Evolutionary conservation across 2,113 vertebrate species (phyloP), one percentile per base, ranked within the genome.

Genomic region (Xiphophorus hellerii): DNA sequence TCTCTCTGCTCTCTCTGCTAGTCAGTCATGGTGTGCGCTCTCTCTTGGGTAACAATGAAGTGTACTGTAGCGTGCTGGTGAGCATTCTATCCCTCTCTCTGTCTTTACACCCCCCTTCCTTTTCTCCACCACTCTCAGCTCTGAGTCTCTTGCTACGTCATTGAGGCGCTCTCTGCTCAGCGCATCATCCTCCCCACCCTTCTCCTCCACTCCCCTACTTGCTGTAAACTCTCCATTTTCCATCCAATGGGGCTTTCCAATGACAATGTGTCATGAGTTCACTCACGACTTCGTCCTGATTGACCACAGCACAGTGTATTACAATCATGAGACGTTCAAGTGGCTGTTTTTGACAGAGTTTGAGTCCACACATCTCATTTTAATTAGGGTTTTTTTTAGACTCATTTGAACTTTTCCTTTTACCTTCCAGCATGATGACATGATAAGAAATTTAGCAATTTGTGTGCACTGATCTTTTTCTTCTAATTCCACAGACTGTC

Each of bases 21-120:
- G 83, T 87, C 92, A 88, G 88, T 87, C 94, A 94, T 95, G 92
- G 86, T 93, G 92, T 76, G 82, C 84, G 81, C 91, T 85, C 89
- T 93, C 90, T 94, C 90, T 72, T 75, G 91, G 89, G 86, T 86
- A 91, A 92, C 87, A 94, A 86, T 94, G 87, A 92, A 92, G 91
- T 92, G 89, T 86, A 90, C 89, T 93, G 93, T 92, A 90, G 90
- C 80, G 37, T 91, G 88, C 89, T 90, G 86, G 84, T 83, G 87
- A 87, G 81, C 85, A 89, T 88, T 86, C 88, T 90, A 84, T 88
- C 82, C 78, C 76, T 88, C 86, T 88, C 85, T 82, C 84, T 83
- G 78, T 86, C 76, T 82, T 75, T 66, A 44, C 73, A 84, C 33
- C 76, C 73, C 77, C 86, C 78, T 80, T 67, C 73, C 76, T 85